These are phyloP conservation scores for Hipposideros larvatus DNA, from an alignment of 2,797 vertebrate species.

Conservation along the genomic window DNA sequence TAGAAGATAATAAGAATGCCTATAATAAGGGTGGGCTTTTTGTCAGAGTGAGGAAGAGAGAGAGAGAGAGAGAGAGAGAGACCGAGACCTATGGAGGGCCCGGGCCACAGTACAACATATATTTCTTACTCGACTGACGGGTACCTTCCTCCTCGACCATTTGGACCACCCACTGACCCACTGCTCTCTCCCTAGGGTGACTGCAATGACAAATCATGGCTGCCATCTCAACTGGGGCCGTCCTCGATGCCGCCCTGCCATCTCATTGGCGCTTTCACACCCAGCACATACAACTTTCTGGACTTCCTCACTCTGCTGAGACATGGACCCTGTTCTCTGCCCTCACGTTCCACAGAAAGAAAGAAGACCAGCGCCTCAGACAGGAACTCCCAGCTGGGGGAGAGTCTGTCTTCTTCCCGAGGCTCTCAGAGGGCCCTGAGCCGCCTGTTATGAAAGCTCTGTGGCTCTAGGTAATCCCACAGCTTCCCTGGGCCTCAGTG, in stretches of 20 bases:
- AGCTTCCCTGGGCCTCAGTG: not conserved
- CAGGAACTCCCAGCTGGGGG: not conserved
- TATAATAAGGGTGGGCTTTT: not conserved
- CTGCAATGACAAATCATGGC: accelerated
- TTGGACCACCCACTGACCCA: not conserved
- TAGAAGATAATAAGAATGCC: not conserved
- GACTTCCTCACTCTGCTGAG: not conserved
- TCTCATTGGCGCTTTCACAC: not conserved
- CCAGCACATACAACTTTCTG: not conserved
- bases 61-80: not conserved
- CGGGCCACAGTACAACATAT: not conserved
- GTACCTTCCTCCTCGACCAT: not conserved
- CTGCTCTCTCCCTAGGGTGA: not conserved
- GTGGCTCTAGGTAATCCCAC: not conserved
- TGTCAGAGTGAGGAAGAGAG: not conserved
- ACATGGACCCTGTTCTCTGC: not conserved
- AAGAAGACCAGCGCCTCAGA: accelerated
- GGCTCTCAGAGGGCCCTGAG: not conserved
- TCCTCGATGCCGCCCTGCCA: accelerated
- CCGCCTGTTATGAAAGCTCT: not conserved
- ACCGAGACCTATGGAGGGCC: not conserved
- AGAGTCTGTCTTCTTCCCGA: not conserved
- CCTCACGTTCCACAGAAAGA: not conserved
- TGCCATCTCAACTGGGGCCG: not conserved
- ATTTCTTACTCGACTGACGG: not conserved